Percentiles rank a stretch among this genome's conserved stretches.
Conservation (phyloP, 2,888 invertebrate species). For the Campoletis raptor region DNA sequence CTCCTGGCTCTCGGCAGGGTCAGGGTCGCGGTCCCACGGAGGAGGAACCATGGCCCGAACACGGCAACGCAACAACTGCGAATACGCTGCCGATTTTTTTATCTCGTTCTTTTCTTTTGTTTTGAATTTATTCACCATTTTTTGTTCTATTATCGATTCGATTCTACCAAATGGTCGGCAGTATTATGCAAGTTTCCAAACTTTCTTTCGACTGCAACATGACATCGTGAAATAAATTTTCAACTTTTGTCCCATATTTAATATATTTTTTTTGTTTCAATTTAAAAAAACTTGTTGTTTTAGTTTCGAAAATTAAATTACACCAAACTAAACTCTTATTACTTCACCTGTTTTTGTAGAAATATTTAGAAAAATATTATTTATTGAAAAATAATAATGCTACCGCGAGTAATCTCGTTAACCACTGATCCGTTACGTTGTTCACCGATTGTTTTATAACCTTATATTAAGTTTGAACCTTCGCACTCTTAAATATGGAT, state of each 20-base stretch:
- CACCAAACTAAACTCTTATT: not conserved
- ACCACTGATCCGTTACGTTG: conserved; percentile 22
- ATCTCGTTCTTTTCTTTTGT: not conserved
- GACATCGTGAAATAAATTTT: not conserved
- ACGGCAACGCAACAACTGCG: conserved; percentile 50
- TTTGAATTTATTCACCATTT: not conserved
- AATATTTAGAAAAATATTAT: not conserved
- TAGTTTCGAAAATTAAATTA: not conserved
- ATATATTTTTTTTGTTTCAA: no score
- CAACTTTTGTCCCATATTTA: no score
- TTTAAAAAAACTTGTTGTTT: not conserved
- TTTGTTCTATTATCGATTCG: conserved; percentile 7
- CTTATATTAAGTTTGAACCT: conserved; percentile 16
- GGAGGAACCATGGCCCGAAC: conserved; percentile 44
- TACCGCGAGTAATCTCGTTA: conserved; percentile 26
- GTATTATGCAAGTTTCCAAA: not conserved
- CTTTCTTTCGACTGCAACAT: not conserved
- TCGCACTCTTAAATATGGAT: conserved; percentile 2
- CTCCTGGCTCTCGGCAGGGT: conserved; percentile 49
- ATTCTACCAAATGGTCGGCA: not conserved
- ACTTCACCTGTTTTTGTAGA: not conserved
- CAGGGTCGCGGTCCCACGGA: conserved; percentile 61
- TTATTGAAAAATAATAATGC: not conserved
- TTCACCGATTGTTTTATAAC: conserved; percentile 22
- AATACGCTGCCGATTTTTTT: conserved; percentile 25